These are phyloP conservation scores for Malthinus flaveolus DNA, from an alignment of 2,888 invertebrate species.

Conservation along the genomic window DNA sequence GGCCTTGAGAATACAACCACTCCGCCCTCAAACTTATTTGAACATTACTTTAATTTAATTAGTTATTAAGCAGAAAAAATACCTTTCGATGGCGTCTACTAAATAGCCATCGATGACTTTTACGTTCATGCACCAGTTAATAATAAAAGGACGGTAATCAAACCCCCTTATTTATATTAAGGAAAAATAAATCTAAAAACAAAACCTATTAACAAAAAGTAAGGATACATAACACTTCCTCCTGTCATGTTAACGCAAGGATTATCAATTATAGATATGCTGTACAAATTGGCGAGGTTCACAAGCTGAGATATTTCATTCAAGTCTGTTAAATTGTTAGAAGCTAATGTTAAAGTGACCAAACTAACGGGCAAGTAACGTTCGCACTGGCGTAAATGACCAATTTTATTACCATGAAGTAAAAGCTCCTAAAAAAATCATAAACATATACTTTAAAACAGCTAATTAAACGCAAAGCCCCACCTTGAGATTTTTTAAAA, in stretches of 20 bases:
- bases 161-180: conserved; percentile 67
- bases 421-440: conserved; percentile 70
- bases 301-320: conserved; percentile 84
- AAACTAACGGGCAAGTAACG: conserved; percentile 78
- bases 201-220: conserved; percentile 34
- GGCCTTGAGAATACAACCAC: conserved; percentile 94
- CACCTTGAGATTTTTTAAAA: conserved; percentile 83
- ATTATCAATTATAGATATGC: conserved; percentile 84
- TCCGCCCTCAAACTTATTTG: conserved; percentile 81
- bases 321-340: conserved; percentile 82
- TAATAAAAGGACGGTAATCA: conserved; percentile 89
- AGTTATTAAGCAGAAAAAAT: conserved; percentile 37
- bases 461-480: conserved; percentile 10
- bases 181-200: conserved; percentile 26
- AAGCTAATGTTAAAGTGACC: conserved; percentile 75
- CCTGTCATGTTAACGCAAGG: conserved; percentile 82
- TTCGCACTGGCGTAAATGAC: conserved; percentile 79
- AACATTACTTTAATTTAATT: neutral
- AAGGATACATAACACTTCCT: conserved; percentile 80
- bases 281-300: conserved; percentile 74
- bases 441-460: conserved; percentile 12
- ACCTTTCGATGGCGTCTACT: conserved; percentile 91
- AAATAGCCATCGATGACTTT: conserved; percentile 87
- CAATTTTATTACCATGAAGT: conserved; percentile 84
- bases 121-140: conserved; percentile 91